Evolutionary conservation across 2,113 vertebrate genomes (phyloP).

Genomic region (Heptranchias perlo): DNA sequence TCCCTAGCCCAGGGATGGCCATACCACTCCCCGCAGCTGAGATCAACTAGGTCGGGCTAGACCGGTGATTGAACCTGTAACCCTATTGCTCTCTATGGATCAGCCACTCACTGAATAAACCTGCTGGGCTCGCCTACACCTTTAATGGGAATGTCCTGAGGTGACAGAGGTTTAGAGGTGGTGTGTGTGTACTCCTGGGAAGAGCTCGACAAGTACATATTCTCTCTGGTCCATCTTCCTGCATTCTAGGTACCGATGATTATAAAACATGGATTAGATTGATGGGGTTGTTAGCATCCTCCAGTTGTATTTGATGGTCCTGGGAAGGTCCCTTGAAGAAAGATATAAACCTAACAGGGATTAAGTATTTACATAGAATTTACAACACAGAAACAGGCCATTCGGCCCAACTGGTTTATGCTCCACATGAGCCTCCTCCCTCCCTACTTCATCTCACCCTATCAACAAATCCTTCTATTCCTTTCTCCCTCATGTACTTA

Average conservation of each 20-base stretch:
- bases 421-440: no score
- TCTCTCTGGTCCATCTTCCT: background rate
- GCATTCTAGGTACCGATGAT: background rate
- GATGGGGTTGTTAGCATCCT: background rate
- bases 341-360: background rate
- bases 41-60: background rate
- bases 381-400: no score
- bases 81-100: background rate
- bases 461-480: no score
- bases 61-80: background rate
- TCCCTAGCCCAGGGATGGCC: background rate
- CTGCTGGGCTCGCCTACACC: background rate
- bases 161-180: background rate
- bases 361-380: no score
- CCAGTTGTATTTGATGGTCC: background rate
- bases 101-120: background rate
- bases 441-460: no score
- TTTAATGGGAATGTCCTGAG: background rate
- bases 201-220: background rate
- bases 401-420: no score
- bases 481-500: no score
- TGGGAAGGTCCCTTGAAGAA: background rate
- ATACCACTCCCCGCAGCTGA: background rate
- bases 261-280: background rate
- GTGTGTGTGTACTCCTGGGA: background rate